Base-by-base conservation (phyloP, 2,113 vertebrate genomes). In the Ia io region DNA sequence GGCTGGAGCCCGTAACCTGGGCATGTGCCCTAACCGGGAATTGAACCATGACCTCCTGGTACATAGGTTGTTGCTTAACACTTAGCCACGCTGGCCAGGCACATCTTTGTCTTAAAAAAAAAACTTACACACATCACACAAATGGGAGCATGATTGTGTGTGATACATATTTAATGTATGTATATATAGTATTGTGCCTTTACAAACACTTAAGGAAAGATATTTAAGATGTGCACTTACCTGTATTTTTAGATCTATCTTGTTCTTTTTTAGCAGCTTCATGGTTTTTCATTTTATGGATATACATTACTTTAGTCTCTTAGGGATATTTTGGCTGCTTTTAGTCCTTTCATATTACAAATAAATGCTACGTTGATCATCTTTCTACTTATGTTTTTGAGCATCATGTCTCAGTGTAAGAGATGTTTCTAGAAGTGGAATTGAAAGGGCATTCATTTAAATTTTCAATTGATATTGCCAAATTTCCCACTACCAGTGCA, bases 371-470 rank as follows among this genome's bases (percentile, higher is more conserved):
- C 22, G 4, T 67, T 32, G 67, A 74, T 40, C 32, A 44, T 80
- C 23, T 82, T 73, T 73, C 53, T 65, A 16, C 30, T 51, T 73
- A 44, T 0, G 49, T 83, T 20, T 40, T 92, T 77, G 42, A 88
- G 30, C 22, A 51, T 89, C 35, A 53, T 71, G 9, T 88, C 17
- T 80, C 40, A 76, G 25, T 69, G 30, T 42, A 61, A 61, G 18
- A 80, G 35, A 84, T 86, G 8, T 69, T 92, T 96, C 14, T 82
- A 40, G 47, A 91, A 87, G 69, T 82, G 61, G 61, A 53, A 86
- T 40, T n/a, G 56, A 87, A 76, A 76, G 47, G 23, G 20, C 8
- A 35, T 44, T 53, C 47, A 80, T 87, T 63, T 77, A 77, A 67
- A 44, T 69, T 69, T 44, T 85, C 22, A 85, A 0, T 40, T 92